Conservation (phyloP, 2,113 vertebrate genomes). For the Anhinga anhinga region DNA sequence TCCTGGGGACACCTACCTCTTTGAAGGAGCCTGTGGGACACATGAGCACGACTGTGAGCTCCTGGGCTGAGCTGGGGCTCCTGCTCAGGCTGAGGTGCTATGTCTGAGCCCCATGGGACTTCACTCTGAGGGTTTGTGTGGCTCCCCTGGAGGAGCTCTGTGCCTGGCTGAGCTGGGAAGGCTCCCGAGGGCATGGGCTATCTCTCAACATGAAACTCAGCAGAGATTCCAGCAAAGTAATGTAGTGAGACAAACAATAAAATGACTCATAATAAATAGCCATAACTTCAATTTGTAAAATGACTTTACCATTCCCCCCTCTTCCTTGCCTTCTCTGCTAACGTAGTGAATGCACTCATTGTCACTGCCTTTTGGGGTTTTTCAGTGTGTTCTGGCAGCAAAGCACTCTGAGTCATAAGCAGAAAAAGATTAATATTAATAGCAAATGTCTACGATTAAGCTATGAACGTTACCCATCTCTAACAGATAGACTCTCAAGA, state of each 20-base stretch:
- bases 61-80: background rate
- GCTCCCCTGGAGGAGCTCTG: rapidly evolving
- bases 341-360: background rate
- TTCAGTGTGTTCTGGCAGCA: constrained; percentile 16
- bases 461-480: background rate
- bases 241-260: background rate
- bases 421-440: constrained; percentile 28
- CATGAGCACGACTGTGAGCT: background rate
- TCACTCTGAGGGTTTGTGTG: background rate
- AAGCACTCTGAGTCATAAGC: constrained; percentile 2
- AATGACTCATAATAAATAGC: background rate
- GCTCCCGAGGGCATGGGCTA: background rate
- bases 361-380: background rate
- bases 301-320: background rate
- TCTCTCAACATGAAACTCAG: background rate
- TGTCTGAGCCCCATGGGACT: background rate
- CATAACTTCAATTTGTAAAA: background rate
- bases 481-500: constrained; percentile 16
- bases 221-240: background rate
- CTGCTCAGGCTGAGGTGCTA: rapidly evolving
- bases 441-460: constrained; percentile 6
- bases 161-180: background rate
- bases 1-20: background rate
- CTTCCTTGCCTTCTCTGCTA: background rate
- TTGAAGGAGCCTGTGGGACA: background rate